Percentiles rank a stretch among this genome's conserved stretches.
Conservation (phyloP, 2,113 vertebrate genomes). For the Baryphthengus martii region DNA sequence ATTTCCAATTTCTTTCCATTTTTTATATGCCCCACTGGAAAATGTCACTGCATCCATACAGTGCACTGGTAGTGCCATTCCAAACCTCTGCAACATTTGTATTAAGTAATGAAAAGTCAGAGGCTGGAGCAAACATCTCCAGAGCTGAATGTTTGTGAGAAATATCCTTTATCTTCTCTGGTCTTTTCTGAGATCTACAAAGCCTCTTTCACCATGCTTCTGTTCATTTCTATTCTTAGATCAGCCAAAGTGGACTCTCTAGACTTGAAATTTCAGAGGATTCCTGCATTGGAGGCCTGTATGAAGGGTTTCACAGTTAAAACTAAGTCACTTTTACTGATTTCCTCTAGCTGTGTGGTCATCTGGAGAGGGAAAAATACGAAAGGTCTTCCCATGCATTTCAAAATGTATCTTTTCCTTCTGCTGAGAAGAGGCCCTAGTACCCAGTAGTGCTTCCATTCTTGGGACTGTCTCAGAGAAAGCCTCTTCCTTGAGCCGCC, state of each 20-base stretch:
- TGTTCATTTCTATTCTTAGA: neutral
- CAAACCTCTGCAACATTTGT: neutral
- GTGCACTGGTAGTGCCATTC: neutral
- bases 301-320: neutral
- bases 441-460: neutral
- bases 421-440: neutral
- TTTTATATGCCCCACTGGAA: neutral
- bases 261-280: neutral
- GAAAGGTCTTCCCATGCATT: neutral
- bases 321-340: neutral
- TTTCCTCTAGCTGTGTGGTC: neutral
- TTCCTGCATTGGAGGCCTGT: neutral
- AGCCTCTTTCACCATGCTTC: neutral
- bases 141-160: neutral
- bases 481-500: neutral
- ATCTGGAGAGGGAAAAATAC: neutral
- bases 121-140: neutral
- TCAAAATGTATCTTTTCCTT: neutral
- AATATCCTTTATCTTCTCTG: neutral
- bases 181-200: neutral
- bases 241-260: neutral
- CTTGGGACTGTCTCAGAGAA: neutral
- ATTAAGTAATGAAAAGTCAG: neutral
- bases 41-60: neutral
- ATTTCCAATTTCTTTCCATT: constrained; percentile 45